Conservation (phyloP, 2,113 vertebrate genomes). For the Callipepla squamata region DNA sequence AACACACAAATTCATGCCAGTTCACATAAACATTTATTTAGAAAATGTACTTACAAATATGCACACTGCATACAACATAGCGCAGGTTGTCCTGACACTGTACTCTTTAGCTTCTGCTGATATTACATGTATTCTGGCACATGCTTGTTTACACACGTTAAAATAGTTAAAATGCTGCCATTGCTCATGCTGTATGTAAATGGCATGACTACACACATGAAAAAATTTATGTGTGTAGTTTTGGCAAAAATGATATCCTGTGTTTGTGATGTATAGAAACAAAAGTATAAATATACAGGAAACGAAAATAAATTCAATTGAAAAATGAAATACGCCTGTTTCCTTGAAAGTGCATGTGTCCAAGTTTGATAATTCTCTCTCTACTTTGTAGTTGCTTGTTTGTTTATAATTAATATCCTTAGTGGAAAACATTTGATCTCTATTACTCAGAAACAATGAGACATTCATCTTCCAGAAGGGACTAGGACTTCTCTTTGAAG, state of each 20-base stretch:
- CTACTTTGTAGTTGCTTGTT: background rate
- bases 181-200: conserved; percentile 66
- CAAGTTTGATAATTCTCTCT: background rate
- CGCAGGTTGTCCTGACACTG: background rate
- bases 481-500: background rate
- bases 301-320: conserved; percentile 26
- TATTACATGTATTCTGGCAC: background rate
- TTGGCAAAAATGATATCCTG: conserved; percentile 2
- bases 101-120: background rate
- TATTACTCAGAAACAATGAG: background rate
- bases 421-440: background rate
- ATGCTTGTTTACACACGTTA: background rate
- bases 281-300: background rate
- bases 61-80: background rate
- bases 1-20: background rate
- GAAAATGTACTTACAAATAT: background rate
- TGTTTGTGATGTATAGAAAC: conserved; percentile 13
- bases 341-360: conserved; percentile 66
- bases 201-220: conserved; percentile 15
- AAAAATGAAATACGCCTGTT: background rate
- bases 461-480: background rate
- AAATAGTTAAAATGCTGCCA: conserved; percentile 74
- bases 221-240: conserved; percentile 48
- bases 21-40: background rate
- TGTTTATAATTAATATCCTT: background rate